phyloP scores from a whole-genome alignment of 2,797 vertebrate species.

The Mormyrus proboscirostris region DNA sequence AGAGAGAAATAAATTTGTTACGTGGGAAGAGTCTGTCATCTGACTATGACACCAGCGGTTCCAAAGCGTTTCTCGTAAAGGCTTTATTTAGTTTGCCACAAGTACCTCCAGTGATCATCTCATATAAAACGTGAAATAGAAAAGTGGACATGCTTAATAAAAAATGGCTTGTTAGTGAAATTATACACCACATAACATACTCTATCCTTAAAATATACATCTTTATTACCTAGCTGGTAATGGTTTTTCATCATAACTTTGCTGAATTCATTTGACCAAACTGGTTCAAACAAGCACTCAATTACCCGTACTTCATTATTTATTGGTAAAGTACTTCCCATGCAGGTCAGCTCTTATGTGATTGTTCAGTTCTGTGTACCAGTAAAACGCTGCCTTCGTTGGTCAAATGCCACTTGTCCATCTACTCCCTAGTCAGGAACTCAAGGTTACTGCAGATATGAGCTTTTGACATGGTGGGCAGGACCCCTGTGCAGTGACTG shows the following conservation, averaged over 20 bases:
- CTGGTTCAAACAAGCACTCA: neutral
- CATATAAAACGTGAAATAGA: slow-evolving; percentile 52
- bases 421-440: neutral
- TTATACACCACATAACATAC: slow-evolving; percentile 28
- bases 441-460: neutral
- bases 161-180: slow-evolving; percentile 43
- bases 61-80: slow-evolving; percentile 9
- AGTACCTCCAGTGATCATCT: neutral
- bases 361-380: neutral
- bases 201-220: slow-evolving; percentile 47
- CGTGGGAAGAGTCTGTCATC: neutral
- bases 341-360: neutral
- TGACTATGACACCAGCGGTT: neutral
- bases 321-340: neutral
- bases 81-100: slow-evolving; percentile 25
- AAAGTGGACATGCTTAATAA: slow-evolving; percentile 30
- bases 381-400: neutral
- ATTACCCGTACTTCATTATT: neutral
- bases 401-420: neutral
- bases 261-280: neutral
- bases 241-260: neutral
- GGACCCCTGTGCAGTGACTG: neutral
- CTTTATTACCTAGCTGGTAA: slow-evolving; percentile 10
- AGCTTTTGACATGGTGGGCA: neutral
- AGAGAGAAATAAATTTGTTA: slow-evolving; percentile 64